phyloP scores from a whole-genome alignment of 2,113 vertebrate species.

The Grantiella picta region DNA sequence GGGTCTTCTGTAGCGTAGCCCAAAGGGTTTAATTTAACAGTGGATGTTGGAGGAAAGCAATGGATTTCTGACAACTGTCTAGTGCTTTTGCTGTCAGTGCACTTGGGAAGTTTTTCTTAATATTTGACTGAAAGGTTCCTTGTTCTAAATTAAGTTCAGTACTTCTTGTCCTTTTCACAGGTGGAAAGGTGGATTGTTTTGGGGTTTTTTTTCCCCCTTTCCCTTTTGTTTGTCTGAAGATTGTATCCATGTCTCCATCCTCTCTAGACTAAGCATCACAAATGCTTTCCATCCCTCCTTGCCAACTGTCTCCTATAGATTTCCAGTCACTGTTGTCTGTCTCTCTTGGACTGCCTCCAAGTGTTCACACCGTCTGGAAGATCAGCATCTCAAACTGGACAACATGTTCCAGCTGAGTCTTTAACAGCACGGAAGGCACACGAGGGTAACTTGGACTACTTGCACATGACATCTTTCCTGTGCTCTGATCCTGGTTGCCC shows the following conservation, averaged over 20 bases:
- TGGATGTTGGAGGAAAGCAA: background rate
- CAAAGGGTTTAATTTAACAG: slow-evolving; percentile 48
- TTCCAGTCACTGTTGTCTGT: slow-evolving; percentile 29
- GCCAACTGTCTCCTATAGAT: slow-evolving; percentile 27
- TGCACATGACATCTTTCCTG: background rate
- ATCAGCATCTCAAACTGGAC: slow-evolving; percentile 8
- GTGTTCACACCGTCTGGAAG: background rate
- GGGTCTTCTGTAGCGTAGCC: background rate
- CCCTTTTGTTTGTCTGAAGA: background rate
- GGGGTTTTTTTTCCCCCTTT: background rate
- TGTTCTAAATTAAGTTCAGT: background rate
- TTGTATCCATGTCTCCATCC: background rate
- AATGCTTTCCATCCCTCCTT: background rate
- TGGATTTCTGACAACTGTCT: background rate
- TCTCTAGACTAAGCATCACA: background rate
- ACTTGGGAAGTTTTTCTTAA: background rate
- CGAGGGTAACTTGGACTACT: background rate
- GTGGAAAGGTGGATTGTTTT: background rate
- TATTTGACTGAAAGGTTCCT: background rate
- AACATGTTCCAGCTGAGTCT: background rate
- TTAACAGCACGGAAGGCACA: background rate
- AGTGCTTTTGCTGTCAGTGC: background rate
- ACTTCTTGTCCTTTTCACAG: background rate
- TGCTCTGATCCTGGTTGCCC: background rate
- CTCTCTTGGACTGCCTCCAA: slow-evolving; percentile 24